These are phyloP conservation scores for Poecilia picta DNA, from an alignment of 2,797 vertebrate genomes.

Conservation along the genomic window DNA sequence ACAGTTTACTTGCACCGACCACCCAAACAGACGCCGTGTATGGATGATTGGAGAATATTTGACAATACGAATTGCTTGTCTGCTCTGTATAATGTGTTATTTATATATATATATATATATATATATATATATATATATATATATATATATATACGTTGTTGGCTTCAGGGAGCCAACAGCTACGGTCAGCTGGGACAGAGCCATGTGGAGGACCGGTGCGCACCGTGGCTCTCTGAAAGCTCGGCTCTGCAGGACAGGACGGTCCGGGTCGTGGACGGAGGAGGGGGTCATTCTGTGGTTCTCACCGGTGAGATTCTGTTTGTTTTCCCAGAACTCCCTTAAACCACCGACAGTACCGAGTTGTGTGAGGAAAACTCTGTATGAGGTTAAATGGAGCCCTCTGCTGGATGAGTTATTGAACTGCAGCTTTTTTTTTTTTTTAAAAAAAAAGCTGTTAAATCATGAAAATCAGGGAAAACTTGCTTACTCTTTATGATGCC, in stretches of 20 bases:
- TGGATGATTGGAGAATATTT: background rate
- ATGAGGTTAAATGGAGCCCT: background rate
- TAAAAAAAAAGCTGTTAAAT: background rate
- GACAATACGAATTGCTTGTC: accelerated
- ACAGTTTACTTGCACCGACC: background rate
- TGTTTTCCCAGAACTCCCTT: background rate
- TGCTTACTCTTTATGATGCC: background rate
- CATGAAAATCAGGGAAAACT: too few relatives aligned
- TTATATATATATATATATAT: too few relatives aligned
- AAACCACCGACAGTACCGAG: background rate
- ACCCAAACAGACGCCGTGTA: background rate
- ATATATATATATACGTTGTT: background rate
- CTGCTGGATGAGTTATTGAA: background rate
- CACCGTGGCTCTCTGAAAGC: slow-evolving; percentile 73
- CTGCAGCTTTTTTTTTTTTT: background rate
- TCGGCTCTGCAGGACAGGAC: slow-evolving; percentile 53
- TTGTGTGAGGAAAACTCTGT: background rate
- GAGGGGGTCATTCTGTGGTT: slow-evolving; percentile 88
- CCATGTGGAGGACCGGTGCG: slow-evolving; percentile 83
- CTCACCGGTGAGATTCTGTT: slow-evolving; percentile 80
- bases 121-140: too few relatives aligned
- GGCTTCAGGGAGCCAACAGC: slow-evolving; percentile 90
- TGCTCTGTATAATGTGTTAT: background rate
- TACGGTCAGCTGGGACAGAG: slow-evolving; percentile 91
- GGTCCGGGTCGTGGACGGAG: slow-evolving; percentile 80